Base-by-base conservation (phyloP, 2,888 invertebrate species). In the Polylopha cassiicola region DNA sequence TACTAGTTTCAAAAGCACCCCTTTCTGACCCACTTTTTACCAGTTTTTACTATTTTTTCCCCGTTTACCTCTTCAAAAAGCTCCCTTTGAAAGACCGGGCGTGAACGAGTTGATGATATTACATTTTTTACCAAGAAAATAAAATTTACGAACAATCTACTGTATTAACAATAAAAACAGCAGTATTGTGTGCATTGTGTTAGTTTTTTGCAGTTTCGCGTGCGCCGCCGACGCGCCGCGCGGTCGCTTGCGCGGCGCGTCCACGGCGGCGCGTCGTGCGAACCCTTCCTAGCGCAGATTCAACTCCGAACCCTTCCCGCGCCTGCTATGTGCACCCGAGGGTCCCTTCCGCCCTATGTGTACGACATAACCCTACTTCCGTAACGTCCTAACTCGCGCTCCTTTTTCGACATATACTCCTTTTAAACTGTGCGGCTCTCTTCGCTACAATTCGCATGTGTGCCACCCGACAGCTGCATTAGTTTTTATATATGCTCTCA, bases 51-150 rank as follows among this genome's bases (percentile, higher is more conserved):
- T 72, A 76, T 77, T 76, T 81, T 77, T 76, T 73, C 64, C 59
- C 41, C 36, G 30, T 58, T 70, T 76, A 78, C 75, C 82, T 78
- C 77, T 79, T 74, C 73, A 75, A 78, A 73, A 67, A 69, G 71
- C 62, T 76, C 77, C 77, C 73, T 76, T 85, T 81, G 74, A 85
- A 85, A 78, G 59, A 53, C 77, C 85, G 84, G 85, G 85, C 85
- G 85, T 85, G 85, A 85, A 85, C 85, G 85, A 85, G 85, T 85
- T 85, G 85, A 85, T 85, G 84, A 85, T 85, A 85, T 85, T 85
- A 85, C 77, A 72, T 79, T 84, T 85, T 79, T 81, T 79, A 58
- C 61, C 58, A 59, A 74, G 71, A 73, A 79, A 76, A 70, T 61
- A 68, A 74, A 84, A 84, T 80, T 81, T 73, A 74, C 84, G 84